Conservation (phyloP, 2,797 vertebrate species). For the Danio aesculapii region DNA sequence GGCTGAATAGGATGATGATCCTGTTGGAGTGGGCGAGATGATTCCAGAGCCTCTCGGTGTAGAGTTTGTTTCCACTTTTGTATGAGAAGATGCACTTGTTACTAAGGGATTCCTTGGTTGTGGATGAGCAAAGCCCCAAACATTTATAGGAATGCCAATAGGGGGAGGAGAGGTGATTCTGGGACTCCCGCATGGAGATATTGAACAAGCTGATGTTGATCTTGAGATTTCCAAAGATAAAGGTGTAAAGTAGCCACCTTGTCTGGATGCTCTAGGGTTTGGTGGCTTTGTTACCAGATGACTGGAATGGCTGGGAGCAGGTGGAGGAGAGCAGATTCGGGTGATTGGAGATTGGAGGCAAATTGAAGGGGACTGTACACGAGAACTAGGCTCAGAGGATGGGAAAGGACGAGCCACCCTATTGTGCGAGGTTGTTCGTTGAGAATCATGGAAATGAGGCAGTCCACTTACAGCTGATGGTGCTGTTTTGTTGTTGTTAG, state of each 20-base stretch:
- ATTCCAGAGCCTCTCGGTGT: constrained; percentile 53
- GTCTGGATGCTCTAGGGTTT: constrained; percentile 66
- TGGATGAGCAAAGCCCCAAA: constrained; percentile 73
- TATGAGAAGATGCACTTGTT: constrained; percentile 49
- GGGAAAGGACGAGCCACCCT: constrained; percentile 79
- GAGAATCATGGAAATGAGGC: constrained; percentile 58
- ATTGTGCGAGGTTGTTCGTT: constrained; percentile 72
- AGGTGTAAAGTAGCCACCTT: constrained; percentile 73
- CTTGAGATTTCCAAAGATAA: constrained; percentile 75
- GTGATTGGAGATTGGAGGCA: constrained; percentile 61
- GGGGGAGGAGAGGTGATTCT: constrained; percentile 76
- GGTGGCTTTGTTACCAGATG: constrained; percentile 75
- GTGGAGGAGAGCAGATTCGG: constrained; percentile 72
- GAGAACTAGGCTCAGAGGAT: constrained; percentile 82
- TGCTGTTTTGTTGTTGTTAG: constrained; percentile 53
- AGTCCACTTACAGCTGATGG: constrained; percentile 46
- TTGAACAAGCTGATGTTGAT: constrained; percentile 63
- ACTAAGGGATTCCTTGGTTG: constrained; percentile 70
- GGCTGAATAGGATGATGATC: constrained; percentile 43
- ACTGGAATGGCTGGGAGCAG: constrained; percentile 63
- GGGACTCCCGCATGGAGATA: constrained; percentile 66
- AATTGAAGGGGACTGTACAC: constrained; percentile 78
- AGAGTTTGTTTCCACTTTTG: constrained; percentile 38
- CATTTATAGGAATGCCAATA: constrained; percentile 70
- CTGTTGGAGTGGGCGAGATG: constrained; percentile 54